Conservation (phyloP, 2,797 vertebrate genomes). For the Ctenopoma kingsleyae region DNA sequence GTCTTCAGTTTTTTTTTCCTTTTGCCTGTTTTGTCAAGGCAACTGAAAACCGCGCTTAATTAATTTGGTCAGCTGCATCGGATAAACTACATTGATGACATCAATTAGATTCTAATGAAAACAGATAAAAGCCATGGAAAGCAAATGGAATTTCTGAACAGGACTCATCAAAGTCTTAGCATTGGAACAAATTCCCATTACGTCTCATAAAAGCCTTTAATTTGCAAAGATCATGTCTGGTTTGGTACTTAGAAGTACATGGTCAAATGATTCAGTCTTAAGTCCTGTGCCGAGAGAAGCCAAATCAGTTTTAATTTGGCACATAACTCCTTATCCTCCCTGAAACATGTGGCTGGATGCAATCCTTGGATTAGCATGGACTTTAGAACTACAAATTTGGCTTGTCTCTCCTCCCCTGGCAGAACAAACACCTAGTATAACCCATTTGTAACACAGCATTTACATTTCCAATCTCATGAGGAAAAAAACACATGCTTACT, state of each 20-base stretch:
- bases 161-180: conserved; percentile 79
- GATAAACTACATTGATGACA: conserved; percentile 82
- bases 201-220: conserved; percentile 79
- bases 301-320: conserved; percentile 85
- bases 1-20: not conserved
- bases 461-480: conserved; percentile 74
- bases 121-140: conserved; percentile 73
- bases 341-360: conserved; percentile 80
- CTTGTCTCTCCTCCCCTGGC: conserved; percentile 67
- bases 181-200: conserved; percentile 80
- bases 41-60: conserved; percentile 71
- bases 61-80: conserved; percentile 80
- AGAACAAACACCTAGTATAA: conserved; percentile 68
- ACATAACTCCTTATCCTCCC: conserved; percentile 75
- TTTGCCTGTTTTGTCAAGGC: conserved; percentile 49
- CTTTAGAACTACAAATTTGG: conserved; percentile 76
- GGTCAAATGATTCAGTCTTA: conserved; percentile 80
- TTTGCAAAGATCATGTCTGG: conserved; percentile 83
- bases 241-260: conserved; percentile 81
- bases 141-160: conserved; percentile 80
- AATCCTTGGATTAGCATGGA: conserved; percentile 84
- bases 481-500: conserved; percentile 46
- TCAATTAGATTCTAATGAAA: conserved; percentile 84
- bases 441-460: conserved; percentile 65
- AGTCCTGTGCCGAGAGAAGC: conserved; percentile 72